Base-by-base conservation (phyloP, 2,888 invertebrate species). In the Tetranychus piercei region DNA sequence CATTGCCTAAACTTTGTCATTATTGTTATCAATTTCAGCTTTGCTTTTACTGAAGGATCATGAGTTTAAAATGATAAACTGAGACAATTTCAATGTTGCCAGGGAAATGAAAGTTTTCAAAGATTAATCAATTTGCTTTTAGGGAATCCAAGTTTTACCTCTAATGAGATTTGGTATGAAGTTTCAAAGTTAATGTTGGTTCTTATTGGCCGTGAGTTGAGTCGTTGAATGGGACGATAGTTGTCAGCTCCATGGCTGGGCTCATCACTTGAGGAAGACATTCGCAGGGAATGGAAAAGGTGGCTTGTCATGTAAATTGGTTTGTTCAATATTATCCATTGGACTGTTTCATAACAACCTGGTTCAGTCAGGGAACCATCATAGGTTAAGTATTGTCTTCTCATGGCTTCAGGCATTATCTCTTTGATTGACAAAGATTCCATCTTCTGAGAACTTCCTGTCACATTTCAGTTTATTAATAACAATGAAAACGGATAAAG, bases 221-320 rank as follows among this genome's bases (percentile, higher is more conserved):
- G 44, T 18, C 22, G 55, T 55, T 76, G 76, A n/a, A 73, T 55
- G 7, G 76, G 76, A 44, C 76, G 23, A 66, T 66, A 76, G 55
- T 76, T 76, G 44, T 75, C 75, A 20, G 23, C 73, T 45, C 69
- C 66, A 44, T 74, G 74, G n/a, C 67, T 67, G 11, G 45, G 22
- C n/a, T 67, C 67, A 34, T 34, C 34, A 23, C 66, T 70, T 44
- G 73, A 64, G 23, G 75, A 70, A 20, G 75, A 72, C 18, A 73
- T 75, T 23, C 76, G 66, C 20, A 76, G 67, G 11, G 44, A 71
- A 70, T 76, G 76, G 43, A 76, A 76, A 69, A 75, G 75, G 67
- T 94, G 92, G 85, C 91, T 91, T 78, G 94, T 94, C 83, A 96
- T 93, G 85, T 95, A 95, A 82, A 97, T 93, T 78, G 97, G 97